Evolutionary conservation across 2,888 invertebrate species (phyloP).

Genomic region (Hetaerina titia): DNA sequence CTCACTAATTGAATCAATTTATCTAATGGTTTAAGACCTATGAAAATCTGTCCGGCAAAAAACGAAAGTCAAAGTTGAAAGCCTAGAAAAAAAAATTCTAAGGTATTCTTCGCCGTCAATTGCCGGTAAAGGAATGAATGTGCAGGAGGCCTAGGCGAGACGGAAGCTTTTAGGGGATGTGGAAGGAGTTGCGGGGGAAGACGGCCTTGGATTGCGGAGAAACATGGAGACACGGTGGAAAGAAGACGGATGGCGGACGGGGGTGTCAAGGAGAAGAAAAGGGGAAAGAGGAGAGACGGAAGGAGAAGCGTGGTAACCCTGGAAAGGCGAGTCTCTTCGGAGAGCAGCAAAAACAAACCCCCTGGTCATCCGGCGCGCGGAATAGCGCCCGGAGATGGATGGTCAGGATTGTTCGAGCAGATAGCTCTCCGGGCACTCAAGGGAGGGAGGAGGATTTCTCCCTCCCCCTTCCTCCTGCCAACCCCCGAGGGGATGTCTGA

Average conservation of each 20-base stretch:
- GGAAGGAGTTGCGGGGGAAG: too few relatives aligned
- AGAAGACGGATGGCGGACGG: background rate
- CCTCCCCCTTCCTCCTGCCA: background rate
- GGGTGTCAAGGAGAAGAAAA: background rate
- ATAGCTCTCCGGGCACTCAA: background rate
- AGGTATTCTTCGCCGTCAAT: too few relatives aligned
- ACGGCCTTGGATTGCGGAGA: too few relatives aligned
- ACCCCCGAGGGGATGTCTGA: background rate
- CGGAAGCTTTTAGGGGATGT: too few relatives aligned
- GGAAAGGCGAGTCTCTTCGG: background rate
- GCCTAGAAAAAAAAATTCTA: too few relatives aligned
- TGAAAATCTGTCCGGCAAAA: too few relatives aligned
- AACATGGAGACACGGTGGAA: background rate
- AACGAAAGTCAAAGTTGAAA: too few relatives aligned
- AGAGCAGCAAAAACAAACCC: conserved; percentile 21
- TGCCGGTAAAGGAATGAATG: too few relatives aligned
- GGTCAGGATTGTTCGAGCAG: conserved; percentile 12
- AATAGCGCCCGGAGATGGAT: background rate
- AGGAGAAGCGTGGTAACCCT: background rate
- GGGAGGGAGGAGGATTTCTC: background rate
- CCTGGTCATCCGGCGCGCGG: background rate
- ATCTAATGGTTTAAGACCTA: too few relatives aligned
- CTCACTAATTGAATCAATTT: too few relatives aligned
- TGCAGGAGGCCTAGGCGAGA: too few relatives aligned
- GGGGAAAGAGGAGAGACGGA: background rate